Conservation (phyloP, 2,113 vertebrate species). For the Centropristis striata region DNA sequence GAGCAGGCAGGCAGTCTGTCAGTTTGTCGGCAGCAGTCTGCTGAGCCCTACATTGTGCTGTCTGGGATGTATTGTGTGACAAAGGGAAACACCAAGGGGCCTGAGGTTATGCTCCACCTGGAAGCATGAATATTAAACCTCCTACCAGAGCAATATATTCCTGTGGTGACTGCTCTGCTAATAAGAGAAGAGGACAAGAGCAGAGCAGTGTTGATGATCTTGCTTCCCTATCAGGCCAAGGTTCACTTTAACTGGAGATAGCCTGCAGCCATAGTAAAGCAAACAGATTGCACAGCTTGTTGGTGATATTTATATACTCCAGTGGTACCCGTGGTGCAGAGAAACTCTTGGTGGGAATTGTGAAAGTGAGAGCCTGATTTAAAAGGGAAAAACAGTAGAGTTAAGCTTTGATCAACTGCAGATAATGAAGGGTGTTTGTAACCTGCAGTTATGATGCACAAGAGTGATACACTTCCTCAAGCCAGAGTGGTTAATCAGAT, state of each 20-base stretch:
- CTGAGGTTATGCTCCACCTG: constrained; percentile 68
- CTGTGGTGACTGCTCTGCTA: constrained; percentile 19
- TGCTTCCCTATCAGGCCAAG: neutral
- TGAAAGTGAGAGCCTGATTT: neutral
- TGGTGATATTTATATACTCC: constrained; percentile 68
- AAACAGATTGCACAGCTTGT: constrained; percentile 68
- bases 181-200: constrained; percentile 37
- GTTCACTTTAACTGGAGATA: constrained; percentile 31
- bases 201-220: constrained; percentile 21
- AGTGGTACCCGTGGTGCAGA: constrained; percentile 43
- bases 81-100: constrained; percentile 57
- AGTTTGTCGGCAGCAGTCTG: constrained; percentile 67
- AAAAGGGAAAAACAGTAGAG: neutral
- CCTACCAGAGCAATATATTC: constrained; percentile 25
- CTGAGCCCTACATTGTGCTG: constrained; percentile 68
- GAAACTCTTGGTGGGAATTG: constrained; percentile 12
- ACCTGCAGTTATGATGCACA: constrained; percentile 37
- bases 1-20: constrained; percentile 67
- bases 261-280: constrained; percentile 53
- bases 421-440: constrained; percentile 49
- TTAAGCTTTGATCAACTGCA: constrained; percentile 44
- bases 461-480: constrained; percentile 35
- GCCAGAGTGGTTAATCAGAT: constrained; percentile 48
- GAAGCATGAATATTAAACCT: constrained; percentile 65
- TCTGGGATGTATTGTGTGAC: constrained; percentile 65